phyloP scores from a whole-genome alignment of 2,888 invertebrate species.

The Cephus spinipes region DNA sequence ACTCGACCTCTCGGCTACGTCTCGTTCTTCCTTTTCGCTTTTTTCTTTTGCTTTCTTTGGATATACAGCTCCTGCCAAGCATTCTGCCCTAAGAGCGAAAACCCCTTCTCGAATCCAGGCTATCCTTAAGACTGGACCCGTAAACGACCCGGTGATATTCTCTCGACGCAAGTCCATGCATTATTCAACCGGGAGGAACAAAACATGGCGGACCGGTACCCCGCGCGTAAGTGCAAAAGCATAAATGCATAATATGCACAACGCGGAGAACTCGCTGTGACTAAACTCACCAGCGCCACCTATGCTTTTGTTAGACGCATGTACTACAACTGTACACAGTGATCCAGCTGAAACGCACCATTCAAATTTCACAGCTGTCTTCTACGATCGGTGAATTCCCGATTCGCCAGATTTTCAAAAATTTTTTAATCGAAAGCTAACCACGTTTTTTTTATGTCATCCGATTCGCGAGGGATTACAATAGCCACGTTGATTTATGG shows the following conservation, averaged over 20 bases:
- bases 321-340: neutral
- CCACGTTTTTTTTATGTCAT: neutral
- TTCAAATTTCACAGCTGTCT: neutral
- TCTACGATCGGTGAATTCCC: too few species aligned
- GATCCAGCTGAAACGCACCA: neutral
- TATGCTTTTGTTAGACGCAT: neutral
- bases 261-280: neutral
- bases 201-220: neutral
- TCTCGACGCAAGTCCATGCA: conserved; percentile 20
- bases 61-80: neutral
- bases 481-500: neutral
- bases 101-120: neutral
- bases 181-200: conserved; percentile 23
- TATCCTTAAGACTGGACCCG: neutral
- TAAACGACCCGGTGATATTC: neutral
- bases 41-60: neutral
- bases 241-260: conserved; percentile 26
- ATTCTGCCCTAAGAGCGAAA: neutral
- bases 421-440: neutral
- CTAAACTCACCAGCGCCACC: neutral
- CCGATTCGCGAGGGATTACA: neutral
- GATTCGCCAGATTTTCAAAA: neutral
- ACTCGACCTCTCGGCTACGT: neutral
- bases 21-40: neutral
- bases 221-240: conserved; percentile 20